These are phyloP conservation scores for Apus apus DNA, from an alignment of 2,113 vertebrate species.

Conservation along the genomic window DNA sequence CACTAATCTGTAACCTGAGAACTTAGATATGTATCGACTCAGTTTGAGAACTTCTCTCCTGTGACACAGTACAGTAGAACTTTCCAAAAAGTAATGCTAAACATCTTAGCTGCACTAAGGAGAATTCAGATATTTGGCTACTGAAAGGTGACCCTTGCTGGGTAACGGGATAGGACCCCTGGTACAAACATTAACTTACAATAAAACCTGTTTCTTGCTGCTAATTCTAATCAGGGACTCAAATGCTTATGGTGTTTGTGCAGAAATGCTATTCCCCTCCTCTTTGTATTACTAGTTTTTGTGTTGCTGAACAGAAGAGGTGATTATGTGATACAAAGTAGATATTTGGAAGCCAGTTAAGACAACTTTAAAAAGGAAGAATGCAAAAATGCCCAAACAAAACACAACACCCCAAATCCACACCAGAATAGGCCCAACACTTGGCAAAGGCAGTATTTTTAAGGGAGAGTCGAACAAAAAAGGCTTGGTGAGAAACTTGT, in stretches of 20 bases:
- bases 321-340: background rate
- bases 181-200: background rate
- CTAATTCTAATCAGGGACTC: background rate
- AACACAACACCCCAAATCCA: background rate
- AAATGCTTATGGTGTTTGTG: background rate
- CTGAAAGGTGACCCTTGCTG: background rate
- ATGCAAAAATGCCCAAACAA: no score
- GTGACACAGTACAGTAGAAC: background rate
- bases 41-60: background rate
- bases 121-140: background rate
- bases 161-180: background rate
- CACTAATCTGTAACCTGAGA: background rate
- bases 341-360: background rate
- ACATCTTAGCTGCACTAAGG: background rate
- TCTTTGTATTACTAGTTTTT: background rate
- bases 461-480: background rate
- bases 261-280: background rate
- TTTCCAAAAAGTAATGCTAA: background rate
- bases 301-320: background rate
- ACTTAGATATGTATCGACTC: background rate
- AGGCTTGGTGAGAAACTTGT: background rate
- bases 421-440: no score
- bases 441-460: background rate
- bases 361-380: background rate
- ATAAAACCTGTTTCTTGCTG: background rate